Evolutionary conservation across 2,113 vertebrate genomes (phyloP).

Genomic region (Heterotilapia buettikoferi): DNA sequence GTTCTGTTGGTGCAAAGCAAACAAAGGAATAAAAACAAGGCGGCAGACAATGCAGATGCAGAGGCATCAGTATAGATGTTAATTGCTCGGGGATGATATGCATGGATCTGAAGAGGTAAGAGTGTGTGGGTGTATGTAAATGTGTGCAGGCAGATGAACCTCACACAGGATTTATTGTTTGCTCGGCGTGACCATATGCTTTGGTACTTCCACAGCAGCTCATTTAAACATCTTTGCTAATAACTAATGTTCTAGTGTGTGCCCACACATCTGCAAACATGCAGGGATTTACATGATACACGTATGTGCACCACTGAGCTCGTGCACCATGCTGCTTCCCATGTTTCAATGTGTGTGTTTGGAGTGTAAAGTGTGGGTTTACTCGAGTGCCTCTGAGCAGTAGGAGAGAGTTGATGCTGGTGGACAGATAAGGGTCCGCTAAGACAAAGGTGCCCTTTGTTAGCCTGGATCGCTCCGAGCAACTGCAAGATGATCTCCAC

Average conservation of each 20-base stretch:
- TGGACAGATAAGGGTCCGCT: conserved; percentile 40
- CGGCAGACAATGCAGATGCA: not conserved
- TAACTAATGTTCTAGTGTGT: not conserved
- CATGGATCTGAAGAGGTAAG: conserved; percentile 25
- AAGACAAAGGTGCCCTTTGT: conserved; percentile 54
- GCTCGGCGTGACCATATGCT: conserved; percentile 38
- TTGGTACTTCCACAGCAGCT: not conserved
- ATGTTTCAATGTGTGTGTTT: conserved; percentile 13
- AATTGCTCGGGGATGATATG: conserved; percentile 26
- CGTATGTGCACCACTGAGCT: not conserved
- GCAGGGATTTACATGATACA: not conserved
- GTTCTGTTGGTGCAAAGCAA: not conserved
- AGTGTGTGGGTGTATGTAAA: conserved; percentile 52
- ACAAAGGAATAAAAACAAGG: not conserved
- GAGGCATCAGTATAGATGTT: conserved; percentile 16
- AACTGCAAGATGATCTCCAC: conserved; percentile 41
- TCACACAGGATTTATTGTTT: conserved; percentile 28
- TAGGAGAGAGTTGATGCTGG: conserved; percentile 42
- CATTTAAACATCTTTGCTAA: conserved; percentile 5
- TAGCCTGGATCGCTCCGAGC: conserved; percentile 1
- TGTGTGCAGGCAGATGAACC: conserved; percentile 32
- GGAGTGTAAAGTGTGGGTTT: conserved; percentile 40
- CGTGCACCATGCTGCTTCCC: not conserved
- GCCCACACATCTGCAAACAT: not conserved
- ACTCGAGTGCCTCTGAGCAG: conserved; percentile 25